Evolutionary conservation across 92 coral and sea anemone genomes (phyloP).

Genomic region (Epizoanthus scotinus): DNA sequence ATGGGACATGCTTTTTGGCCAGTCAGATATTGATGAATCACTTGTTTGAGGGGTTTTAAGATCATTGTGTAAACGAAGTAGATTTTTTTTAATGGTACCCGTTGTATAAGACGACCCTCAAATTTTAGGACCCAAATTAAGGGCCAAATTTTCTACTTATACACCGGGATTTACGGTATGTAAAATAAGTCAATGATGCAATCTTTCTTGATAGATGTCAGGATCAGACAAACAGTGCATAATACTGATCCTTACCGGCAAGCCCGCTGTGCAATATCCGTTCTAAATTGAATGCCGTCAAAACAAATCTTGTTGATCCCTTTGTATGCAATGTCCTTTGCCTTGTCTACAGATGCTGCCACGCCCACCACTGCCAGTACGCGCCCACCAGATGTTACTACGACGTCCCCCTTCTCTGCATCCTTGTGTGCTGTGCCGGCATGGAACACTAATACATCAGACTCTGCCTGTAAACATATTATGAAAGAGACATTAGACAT

Average conservation of each 20-base stretch:
- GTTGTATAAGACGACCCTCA: no score
- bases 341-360: slow-evolving; percentile 64
- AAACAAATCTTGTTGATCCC: slow-evolving; percentile 66
- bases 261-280: slow-evolving; percentile 82
- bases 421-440: slow-evolving; percentile 79
- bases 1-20: no score
- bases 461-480: slow-evolving; percentile 22
- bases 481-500: not conserved
- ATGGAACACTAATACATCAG: slow-evolving; percentile 73
- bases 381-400: slow-evolving; percentile 92
- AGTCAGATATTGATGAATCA: no score
- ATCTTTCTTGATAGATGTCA: not conserved
- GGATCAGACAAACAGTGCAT: no score
- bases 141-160: no score
- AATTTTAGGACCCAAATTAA: no score
- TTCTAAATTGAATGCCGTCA: slow-evolving; percentile 86
- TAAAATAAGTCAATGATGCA: no score
- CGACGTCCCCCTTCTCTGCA: slow-evolving; percentile 39
- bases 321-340: slow-evolving; percentile 76
- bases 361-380: slow-evolving; percentile 86
- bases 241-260: slow-evolving; percentile 55
- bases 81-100: no score
- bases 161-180: no score
- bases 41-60: no score
- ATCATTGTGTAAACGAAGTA: no score